A percentile compares a stretch with the other conserved stretches of the same genome.
phyloP scores from a whole-genome alignment of 2,888 invertebrate genomes.

The Ashinkailepas kermadecensis region DNA sequence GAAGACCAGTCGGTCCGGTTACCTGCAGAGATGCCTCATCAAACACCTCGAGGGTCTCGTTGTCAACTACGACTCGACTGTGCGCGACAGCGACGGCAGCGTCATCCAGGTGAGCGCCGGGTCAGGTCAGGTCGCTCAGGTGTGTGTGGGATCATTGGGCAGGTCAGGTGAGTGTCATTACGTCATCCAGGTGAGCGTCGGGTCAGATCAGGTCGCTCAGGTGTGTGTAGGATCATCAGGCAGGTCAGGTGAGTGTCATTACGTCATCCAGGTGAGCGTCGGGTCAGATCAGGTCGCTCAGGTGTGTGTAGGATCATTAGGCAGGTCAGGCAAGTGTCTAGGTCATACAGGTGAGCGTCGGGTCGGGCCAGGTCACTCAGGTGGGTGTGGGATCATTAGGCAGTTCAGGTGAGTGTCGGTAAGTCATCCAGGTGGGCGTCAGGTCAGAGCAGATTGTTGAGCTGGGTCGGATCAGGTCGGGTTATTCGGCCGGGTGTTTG shows the following conservation, averaged over 20 bases:
- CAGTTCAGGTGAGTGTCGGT: too few relatives aligned
- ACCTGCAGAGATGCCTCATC: slow-evolving; percentile 90
- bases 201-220: too few relatives aligned
- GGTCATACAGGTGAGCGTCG: too few relatives aligned
- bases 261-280: too few relatives aligned
- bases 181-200: too few relatives aligned
- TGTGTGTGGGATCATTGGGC: neutral
- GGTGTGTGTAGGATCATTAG: neutral
- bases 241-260: neutral
- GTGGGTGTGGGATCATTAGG: neutral
- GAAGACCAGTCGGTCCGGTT: slow-evolving; percentile 97
- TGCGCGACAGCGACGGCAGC: slow-evolving; percentile 86
- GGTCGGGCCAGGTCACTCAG: too few relatives aligned
- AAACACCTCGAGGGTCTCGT: slow-evolving; percentile 96
- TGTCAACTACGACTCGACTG: slow-evolving; percentile 88
- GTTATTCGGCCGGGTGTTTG: too few relatives aligned
- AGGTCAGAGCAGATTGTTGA: too few relatives aligned
- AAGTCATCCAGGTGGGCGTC: too few relatives aligned
- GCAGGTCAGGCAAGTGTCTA: neutral
- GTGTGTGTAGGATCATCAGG: neutral
- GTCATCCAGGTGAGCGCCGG: slow-evolving; percentile 63
- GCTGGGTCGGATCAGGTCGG: too few relatives aligned
- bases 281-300: too few relatives aligned
- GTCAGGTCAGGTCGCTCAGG: too few relatives aligned
- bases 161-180: neutral